phyloP scores from a whole-genome alignment of 2,888 invertebrate species.

The Anodontia alba region DNA sequence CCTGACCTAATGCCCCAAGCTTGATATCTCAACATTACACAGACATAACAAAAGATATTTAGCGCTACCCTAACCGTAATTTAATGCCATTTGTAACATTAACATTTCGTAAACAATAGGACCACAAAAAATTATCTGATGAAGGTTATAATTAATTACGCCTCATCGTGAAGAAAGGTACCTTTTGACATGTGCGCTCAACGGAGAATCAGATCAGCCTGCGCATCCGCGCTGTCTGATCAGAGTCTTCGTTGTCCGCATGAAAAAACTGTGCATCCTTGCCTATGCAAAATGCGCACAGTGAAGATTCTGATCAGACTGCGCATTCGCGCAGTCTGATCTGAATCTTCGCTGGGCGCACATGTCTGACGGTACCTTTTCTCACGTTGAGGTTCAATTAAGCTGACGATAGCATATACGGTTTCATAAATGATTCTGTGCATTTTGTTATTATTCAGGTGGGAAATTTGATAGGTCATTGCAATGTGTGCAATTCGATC shows the following conservation, averaged over 20 bases:
- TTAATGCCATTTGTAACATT: not conserved
- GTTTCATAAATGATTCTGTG: slow-evolving; percentile 8
- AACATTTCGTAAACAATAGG: not conserved
- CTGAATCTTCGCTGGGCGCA: too few relatives aligned
- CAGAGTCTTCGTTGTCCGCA: too few relatives aligned
- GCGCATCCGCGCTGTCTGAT: too few relatives aligned
- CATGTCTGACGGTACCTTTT: too few relatives aligned
- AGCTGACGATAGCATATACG: slow-evolving; percentile 3
- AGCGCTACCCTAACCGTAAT: not conserved
- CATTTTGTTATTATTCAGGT: not conserved
- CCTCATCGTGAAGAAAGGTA: too few relatives aligned
- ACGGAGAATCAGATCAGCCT: too few relatives aligned
- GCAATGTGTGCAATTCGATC: not conserved
- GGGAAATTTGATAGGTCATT: not conserved
- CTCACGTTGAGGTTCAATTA: too few relatives aligned
- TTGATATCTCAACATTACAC: slow-evolving; percentile 6
- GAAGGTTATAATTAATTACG: slow-evolving; percentile 7
- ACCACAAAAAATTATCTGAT: not conserved
- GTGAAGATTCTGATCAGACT: too few relatives aligned
- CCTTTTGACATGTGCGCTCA: too few relatives aligned
- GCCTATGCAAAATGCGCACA: too few relatives aligned
- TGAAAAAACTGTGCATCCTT: too few relatives aligned
- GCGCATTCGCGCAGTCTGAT: too few relatives aligned
- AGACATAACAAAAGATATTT: slow-evolving; percentile 3
- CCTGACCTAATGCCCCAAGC: not conserved